These are phyloP conservation scores for Porphyrio hochstetteri DNA, from an alignment of 2,113 vertebrate genomes.

Conservation along the genomic window DNA sequence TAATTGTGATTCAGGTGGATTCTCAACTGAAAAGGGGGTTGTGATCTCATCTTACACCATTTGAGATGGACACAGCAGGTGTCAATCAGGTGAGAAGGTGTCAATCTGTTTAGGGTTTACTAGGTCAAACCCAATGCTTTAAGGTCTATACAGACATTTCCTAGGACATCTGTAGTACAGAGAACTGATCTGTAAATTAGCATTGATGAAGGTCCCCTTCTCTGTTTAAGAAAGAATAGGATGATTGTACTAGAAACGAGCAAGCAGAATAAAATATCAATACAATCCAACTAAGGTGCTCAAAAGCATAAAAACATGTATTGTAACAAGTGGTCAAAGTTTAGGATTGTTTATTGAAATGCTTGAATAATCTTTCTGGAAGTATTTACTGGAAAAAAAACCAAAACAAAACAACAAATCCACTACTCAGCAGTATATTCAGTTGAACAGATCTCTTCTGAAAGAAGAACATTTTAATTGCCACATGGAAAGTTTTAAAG, in stretches of 20 bases:
- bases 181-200: background rate
- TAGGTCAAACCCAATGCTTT: background rate
- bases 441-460: conserved; percentile 31
- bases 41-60: background rate
- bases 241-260: background rate
- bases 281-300: background rate
- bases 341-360: conserved; percentile 10
- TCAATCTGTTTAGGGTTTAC: background rate
- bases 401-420: too few relatives aligned
- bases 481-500: conserved; percentile 21
- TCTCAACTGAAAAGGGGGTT: background rate
- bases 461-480: conserved; percentile 48
- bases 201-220: background rate
- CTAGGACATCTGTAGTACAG: background rate
- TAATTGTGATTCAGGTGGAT: background rate
- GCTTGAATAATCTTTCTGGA: conserved; percentile 18
- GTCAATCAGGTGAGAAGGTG: background rate
- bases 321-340: background rate
- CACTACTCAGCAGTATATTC: background rate
- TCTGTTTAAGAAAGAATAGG: background rate
- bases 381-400: conserved; percentile 14
- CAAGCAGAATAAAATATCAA: background rate
- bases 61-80: background rate
- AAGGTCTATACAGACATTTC: background rate
- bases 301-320: background rate